These are phyloP conservation scores for Eulithis prunata DNA, from an alignment of 2,888 invertebrate species.

Conservation along the genomic window DNA sequence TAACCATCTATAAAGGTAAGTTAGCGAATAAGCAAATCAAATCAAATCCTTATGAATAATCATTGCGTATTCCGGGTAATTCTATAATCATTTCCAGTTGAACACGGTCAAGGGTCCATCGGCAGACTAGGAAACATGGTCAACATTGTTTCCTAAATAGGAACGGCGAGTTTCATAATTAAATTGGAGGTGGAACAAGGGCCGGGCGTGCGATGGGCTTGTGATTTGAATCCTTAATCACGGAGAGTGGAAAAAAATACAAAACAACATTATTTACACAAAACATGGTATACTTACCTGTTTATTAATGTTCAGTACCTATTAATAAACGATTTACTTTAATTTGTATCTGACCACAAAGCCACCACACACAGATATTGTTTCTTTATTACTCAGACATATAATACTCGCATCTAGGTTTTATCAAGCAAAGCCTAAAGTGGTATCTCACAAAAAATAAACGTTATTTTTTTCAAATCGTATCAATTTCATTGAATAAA, in stretches of 20 bases:
- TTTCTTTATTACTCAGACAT: neutral
- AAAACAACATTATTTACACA: slow-evolving; percentile 5
- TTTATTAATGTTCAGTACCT: neutral
- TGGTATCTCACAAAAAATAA: slow-evolving; percentile 1
- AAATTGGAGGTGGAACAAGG: slow-evolving; percentile 56
- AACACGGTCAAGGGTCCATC: slow-evolving; percentile 8
- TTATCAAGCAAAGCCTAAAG: neutral
- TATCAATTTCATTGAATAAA: slow-evolving; percentile 10
- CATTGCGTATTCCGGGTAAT: neutral
- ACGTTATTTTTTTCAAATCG: slow-evolving; percentile 6
- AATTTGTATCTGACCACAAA: neutral
- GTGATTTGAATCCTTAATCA: slow-evolving; percentile 71
- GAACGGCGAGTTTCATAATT: slow-evolving; percentile 59
- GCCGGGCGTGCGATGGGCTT: slow-evolving; percentile 51
- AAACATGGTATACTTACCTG: neutral
- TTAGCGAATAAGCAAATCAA: neutral
- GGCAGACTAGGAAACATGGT: slow-evolving; percentile 22
- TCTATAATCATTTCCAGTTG: slow-evolving; percentile 8
- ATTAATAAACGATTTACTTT: slow-evolving; percentile 10
- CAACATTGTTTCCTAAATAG: slow-evolving; percentile 45
- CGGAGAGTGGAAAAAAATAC: slow-evolving; percentile 14
- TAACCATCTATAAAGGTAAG: neutral
- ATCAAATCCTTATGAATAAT: neutral
- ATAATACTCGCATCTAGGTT: neutral
- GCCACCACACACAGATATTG: neutral